phyloP scores from a whole-genome alignment of 2,113 vertebrate species.

The Cisticola juncidis region DNA sequence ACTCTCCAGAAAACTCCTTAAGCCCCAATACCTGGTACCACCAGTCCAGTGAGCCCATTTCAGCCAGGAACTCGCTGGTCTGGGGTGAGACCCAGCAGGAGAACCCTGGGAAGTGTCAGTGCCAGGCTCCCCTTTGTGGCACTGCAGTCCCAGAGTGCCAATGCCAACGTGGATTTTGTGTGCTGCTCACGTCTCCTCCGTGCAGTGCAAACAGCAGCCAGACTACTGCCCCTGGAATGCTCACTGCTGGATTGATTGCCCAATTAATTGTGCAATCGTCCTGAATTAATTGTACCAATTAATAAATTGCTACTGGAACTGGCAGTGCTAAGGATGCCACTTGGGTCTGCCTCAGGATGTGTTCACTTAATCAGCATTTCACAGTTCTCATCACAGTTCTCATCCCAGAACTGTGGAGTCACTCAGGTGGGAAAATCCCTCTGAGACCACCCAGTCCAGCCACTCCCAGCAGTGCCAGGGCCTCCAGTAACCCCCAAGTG shows the following conservation, averaged over 20 bases:
- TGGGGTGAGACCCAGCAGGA: not conserved
- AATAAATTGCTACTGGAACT: not conserved
- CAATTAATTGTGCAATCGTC: not conserved
- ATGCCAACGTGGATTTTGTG: not conserved
- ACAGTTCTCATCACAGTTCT: not conserved
- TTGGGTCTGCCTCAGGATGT: not conserved
- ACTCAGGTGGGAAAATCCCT: not conserved
- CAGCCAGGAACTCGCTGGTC: not conserved
- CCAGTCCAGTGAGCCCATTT: accelerated
- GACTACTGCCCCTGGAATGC: not conserved
- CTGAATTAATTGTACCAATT: not conserved
- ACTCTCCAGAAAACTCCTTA: not conserved
- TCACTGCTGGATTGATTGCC: not conserved
- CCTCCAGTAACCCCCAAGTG: not conserved
- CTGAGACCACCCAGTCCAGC: not conserved
- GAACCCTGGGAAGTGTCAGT: not conserved
- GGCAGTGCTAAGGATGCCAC: not conserved
- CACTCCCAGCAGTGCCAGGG: not conserved
- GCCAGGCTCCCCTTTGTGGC: not conserved
- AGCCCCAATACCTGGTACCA: not conserved
- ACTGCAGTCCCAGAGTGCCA: not conserved
- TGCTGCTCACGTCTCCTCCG: not conserved
- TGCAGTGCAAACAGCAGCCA: not conserved
- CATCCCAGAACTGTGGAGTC: not conserved
- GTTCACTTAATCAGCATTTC: not conserved